Base-by-base conservation (phyloP, 2,797 vertebrate species). In the Dendrocincla tyrannina region DNA sequence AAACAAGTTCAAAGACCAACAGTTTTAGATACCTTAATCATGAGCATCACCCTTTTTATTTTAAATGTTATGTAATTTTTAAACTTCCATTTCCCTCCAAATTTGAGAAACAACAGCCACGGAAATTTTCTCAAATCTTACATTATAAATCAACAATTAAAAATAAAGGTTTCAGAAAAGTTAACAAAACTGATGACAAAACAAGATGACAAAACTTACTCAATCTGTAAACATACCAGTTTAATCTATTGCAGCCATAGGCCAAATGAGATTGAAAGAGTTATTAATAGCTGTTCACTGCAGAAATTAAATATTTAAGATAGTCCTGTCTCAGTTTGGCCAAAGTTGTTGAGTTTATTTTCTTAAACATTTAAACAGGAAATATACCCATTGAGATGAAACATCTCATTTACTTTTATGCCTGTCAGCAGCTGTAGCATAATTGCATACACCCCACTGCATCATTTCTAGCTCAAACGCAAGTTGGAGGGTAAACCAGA, bases 221-320 rank as follows among this genome's bases (percentile, higher is more conserved):
- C n/a, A 37, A 49, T n/a, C 25, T 82, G 17, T 52, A 82, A 77
- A 60, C 20, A 50, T 20, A 68, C 7, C 22, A 53, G 17, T 70
- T 92, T 82, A 85, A 85, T 72, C 33, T 91, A 25, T 27, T 77
- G 39, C 50, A 83, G 49, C 16, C 9, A 74, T 18, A 58, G 69
- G 86, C 5, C 33, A 93, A 74, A 46, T 1, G 9, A 89, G 42
- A 60, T 46, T 70, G 50, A 75, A 73, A 77, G 15, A 80, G n/a
- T 66, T 93, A 75, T 70, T 78, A 93, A 62, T n/a, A 83, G 69
- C 44, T 42, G 7, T 64, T 94, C 10, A 41, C 15, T 69, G 67
- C 22, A 95, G 23, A 94, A 92, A 77, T 2, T 3, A 94, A 95
- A 86, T 81, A 60, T 85, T 41, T 95, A 50, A 91, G 79, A 94